phyloP scores from a whole-genome alignment of 2,888 invertebrate species.

The Andricus quercusramuli region DNA sequence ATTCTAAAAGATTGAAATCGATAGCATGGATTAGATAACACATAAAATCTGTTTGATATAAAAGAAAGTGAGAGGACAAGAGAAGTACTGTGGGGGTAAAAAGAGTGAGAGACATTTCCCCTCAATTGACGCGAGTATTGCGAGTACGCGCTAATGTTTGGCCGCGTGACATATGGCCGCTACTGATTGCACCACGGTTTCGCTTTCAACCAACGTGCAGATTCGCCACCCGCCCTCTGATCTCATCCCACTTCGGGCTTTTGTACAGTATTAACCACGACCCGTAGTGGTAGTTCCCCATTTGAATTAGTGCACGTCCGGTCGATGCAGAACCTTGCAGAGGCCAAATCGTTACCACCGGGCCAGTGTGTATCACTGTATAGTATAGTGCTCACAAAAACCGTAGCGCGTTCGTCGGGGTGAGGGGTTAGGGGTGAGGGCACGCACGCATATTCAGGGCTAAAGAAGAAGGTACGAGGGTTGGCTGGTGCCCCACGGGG shows the following conservation, averaged over 20 bases:
- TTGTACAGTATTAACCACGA: conserved; percentile 34
- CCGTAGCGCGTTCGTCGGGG: conserved; percentile 47
- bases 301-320: conserved; percentile 59
- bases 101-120: conserved; percentile 59
- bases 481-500: conserved; percentile 71
- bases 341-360: conserved; percentile 52
- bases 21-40: no score
- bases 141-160: conserved; percentile 65
- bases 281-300: conserved; percentile 47
- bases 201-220: conserved; percentile 64
- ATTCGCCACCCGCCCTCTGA: conserved; percentile 44
- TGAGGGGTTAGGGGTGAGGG: conserved; percentile 63
- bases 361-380: conserved; percentile 14
- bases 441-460: conserved; percentile 65
- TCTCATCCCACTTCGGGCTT: conserved; percentile 12
- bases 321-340: conserved; percentile 61
- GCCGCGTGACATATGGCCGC: conserved; percentile 71
- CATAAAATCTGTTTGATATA: conserved; percentile 44
- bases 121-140: conserved; percentile 56
- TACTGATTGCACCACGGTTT: conserved; percentile 67
- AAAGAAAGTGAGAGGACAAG: conserved; percentile 42
- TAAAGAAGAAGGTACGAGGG: conserved; percentile 69
- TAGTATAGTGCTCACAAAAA: conserved; percentile 44
- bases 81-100: conserved; percentile 47
- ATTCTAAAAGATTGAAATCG: no score